Evolutionary conservation across 2,113 vertebrate genomes (phyloP), one percentile per base, ranked within the genome.

Genomic region (Xiphorhynchus elegans): DNA sequence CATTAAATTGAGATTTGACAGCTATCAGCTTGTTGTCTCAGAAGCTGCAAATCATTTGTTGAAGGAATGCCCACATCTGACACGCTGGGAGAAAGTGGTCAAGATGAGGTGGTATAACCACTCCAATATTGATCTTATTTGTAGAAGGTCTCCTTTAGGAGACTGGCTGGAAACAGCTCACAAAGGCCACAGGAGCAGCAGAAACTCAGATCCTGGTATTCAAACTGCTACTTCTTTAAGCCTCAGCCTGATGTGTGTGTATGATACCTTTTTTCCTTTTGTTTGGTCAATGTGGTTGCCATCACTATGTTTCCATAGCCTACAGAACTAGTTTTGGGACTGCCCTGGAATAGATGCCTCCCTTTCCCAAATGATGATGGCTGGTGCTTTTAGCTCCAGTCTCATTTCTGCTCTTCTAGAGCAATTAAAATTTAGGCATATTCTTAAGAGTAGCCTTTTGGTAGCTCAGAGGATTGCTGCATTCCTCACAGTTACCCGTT

Each of bases 381-480:
- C 35, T 69, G 23, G 6, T 52, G n/a, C 21, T 72, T 89, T 76
- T 33, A 75, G 25, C 20, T 78, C 28, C 42, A 24, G 10, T 73
- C 39, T 69, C 42, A 42, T 25, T 73, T 72, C 12, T 55, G 1
- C n/a, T 33, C 9, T 40, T n/a, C 40, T 60, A 1, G 2, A 84
- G 29, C 55, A 52, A 26, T 60, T 46, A 20, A 46, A 49, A 1
- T 56, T 33, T 66, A 58, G n/a, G 17, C 87, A 39, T 69, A 8
- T 26, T 47, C 1, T 44, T 44, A 49, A 24, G 35, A 72, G n/a
- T 0, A 0, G 33, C 8, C 24, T 83, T 70, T 44, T 46, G 24
- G 19, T 92, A 63, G 39, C 17, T 35, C 37, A 63, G 46, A 53
- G 35, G 35, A n/a, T 56, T 42, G 17, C 42, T 58, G 19, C 11